Evolutionary conservation across 2,113 vertebrate genomes (phyloP).

Genomic region (Orycteropus afer): DNA sequence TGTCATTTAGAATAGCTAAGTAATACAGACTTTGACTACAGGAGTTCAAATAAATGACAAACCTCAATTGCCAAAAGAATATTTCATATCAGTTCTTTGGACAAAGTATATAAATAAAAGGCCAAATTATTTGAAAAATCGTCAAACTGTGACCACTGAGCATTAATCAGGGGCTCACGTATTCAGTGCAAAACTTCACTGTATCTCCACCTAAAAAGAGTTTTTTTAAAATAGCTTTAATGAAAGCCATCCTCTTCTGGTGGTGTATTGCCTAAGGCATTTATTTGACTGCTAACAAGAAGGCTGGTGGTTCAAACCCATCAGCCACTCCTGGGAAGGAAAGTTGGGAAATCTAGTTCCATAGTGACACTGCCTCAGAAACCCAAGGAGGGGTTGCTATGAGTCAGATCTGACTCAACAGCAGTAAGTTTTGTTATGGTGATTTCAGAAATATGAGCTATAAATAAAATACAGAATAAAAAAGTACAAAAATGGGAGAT

Average conservation of each 20-base stretch:
- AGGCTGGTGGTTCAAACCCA: no score
- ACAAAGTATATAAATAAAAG: conserved; percentile 63
- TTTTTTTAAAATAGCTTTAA: conserved; percentile 59
- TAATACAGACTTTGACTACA: conserved; percentile 66
- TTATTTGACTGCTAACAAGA: no score
- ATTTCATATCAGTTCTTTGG: conserved; percentile 59
- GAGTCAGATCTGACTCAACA: no score
- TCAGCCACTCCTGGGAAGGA: no score
- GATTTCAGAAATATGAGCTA: conserved; percentile 44
- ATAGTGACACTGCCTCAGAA: no score
- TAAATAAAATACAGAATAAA: conserved; percentile 40
- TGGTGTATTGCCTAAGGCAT: no score
- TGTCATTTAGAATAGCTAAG: conserved; percentile 66
- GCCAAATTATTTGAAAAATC: conserved; percentile 41
- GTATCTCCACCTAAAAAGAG: conserved; percentile 62
- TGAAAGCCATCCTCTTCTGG: no score
- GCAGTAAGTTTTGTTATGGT: no score
- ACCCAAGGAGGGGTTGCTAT: no score
- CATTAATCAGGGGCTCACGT: neutral
- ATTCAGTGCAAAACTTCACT: conserved; percentile 50
- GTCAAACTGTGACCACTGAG: neutral
- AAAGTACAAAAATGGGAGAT: conserved; percentile 21
- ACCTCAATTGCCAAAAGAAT: conserved; percentile 63
- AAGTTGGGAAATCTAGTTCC: no score
- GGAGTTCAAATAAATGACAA: conserved; percentile 66